Evolutionary conservation across 2,113 vertebrate species (phyloP).

Genomic region (Pomatorhinus ruficollis): DNA sequence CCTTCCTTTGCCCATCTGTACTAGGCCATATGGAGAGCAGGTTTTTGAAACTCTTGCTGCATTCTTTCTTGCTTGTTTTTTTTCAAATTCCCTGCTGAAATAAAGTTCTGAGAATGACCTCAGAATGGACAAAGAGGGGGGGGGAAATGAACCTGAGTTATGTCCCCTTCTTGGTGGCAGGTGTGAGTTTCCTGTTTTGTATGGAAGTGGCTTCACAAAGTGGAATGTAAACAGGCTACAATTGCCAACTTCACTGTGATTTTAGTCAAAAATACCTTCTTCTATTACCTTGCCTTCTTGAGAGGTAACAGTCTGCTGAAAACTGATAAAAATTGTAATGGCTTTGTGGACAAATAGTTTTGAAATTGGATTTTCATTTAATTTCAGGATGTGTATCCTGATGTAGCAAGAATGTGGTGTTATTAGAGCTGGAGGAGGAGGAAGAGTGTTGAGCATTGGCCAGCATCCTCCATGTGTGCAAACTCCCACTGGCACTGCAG

Average conservation of each 20-base stretch:
- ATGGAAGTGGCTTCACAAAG: background rate
- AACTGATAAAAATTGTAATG: background rate
- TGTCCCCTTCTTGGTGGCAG: background rate
- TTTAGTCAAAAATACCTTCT: background rate
- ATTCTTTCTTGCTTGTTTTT: background rate
- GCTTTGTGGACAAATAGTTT: background rate
- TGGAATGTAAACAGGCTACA: background rate
- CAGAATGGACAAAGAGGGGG: background rate
- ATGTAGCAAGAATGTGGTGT: background rate
- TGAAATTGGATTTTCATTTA: conserved; percentile 18
- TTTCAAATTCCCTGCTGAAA: background rate
- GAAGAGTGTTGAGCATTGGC: background rate
- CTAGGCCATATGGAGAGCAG: fast-evolving
- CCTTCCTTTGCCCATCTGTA: background rate
- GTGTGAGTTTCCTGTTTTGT: background rate
- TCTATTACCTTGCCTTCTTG: background rate
- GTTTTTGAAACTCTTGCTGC: background rate
- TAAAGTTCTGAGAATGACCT: background rate
- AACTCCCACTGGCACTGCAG: conserved; percentile 23
- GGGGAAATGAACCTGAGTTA: background rate
- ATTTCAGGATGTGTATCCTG: background rate
- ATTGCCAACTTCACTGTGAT: background rate
- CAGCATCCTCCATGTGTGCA: conserved; percentile 9
- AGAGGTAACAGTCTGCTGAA: background rate
- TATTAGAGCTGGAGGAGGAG: background rate